These are phyloP conservation scores for Drepanosiphum platanoidis DNA, from an alignment of 2,888 invertebrate species.

Conservation along the genomic window DNA sequence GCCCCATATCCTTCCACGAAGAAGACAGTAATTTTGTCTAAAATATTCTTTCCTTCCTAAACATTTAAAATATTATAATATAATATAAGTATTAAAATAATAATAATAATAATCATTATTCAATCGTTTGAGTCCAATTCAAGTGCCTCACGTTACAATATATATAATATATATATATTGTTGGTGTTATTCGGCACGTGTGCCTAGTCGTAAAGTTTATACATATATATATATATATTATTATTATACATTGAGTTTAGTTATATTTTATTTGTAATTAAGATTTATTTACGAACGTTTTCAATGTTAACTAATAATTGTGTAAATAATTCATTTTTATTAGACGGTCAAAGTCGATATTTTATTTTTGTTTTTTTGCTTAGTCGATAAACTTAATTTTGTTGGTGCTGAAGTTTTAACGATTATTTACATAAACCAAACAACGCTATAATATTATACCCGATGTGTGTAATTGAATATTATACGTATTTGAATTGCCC, in stretches of 20 bases:
- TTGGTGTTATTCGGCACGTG: slow-evolving; percentile 21
- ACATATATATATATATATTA: no score
- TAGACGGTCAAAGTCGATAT: slow-evolving; percentile 31
- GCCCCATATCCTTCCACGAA: slow-evolving; percentile 56
- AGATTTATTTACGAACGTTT: slow-evolving; percentile 26
- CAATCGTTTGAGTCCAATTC: slow-evolving; percentile 47
- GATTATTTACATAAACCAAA: neutral
- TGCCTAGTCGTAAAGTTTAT: slow-evolving; percentile 37
- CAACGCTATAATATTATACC: slow-evolving; percentile 23
- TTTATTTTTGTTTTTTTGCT: no score
- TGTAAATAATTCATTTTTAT: slow-evolving; percentile 46
- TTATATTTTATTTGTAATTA: slow-evolving; percentile 16
- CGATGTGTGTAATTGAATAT: neutral
- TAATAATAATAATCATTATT: slow-evolving; percentile 13
- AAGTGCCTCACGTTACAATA: slow-evolving; percentile 49
- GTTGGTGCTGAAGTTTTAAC: slow-evolving; percentile 22
- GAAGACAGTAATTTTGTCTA: slow-evolving; percentile 51
- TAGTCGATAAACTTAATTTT: neutral
- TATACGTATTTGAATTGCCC: slow-evolving; percentile 15
- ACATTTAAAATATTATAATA: slow-evolving; percentile 19
- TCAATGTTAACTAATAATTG: slow-evolving; percentile 33
- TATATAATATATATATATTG: no score
- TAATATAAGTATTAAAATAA: slow-evolving; percentile 14
- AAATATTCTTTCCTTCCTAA: slow-evolving; percentile 17
- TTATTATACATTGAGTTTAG: slow-evolving; percentile 21